These are phyloP conservation scores for Lycopodina hypogea DNA, from an alignment of 37 sponge, comb jelly and placozoan species.

Conservation along the genomic window DNA sequence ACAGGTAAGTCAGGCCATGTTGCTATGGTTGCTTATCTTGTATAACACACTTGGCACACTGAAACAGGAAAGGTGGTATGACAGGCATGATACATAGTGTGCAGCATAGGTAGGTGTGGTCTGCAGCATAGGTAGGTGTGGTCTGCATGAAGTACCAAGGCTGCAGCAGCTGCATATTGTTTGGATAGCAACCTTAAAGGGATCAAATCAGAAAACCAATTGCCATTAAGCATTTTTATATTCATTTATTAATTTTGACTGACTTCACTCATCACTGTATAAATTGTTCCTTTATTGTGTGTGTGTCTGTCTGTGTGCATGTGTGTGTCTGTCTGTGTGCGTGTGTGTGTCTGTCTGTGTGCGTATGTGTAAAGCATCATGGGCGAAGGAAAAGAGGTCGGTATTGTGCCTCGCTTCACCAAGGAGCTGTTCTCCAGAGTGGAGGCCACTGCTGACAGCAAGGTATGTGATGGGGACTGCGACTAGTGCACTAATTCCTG, in stretches of 20 bases:
- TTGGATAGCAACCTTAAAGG: no score
- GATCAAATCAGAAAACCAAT: no score
- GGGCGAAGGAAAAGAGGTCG: conserved; percentile 65
- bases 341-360: no score
- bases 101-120: no score
- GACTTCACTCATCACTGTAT: background rate
- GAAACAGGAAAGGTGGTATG: no score
- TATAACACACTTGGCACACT: background rate
- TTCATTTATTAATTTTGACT: no score
- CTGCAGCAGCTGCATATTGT: background rate
- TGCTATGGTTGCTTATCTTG: background rate
- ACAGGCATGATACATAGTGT: no score
- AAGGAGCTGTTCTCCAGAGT: conserved; percentile 74
- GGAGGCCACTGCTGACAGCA: conserved; percentile 41
- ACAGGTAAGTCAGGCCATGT: conserved; percentile 68
- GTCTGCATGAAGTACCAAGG: background rate
- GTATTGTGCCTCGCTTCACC: conserved; percentile 76
- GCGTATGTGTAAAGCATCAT: no score
- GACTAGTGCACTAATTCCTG: no score
- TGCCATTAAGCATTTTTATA: no score
- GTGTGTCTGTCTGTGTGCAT: no score
- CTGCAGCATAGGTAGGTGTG: background rate
- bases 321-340: no score
- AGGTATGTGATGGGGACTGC: conserved; percentile 43
- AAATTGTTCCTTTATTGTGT: background rate